These are phyloP conservation scores for Ennomos erosarius DNA, from an alignment of 2,888 invertebrate genomes.

Conservation along the genomic window DNA sequence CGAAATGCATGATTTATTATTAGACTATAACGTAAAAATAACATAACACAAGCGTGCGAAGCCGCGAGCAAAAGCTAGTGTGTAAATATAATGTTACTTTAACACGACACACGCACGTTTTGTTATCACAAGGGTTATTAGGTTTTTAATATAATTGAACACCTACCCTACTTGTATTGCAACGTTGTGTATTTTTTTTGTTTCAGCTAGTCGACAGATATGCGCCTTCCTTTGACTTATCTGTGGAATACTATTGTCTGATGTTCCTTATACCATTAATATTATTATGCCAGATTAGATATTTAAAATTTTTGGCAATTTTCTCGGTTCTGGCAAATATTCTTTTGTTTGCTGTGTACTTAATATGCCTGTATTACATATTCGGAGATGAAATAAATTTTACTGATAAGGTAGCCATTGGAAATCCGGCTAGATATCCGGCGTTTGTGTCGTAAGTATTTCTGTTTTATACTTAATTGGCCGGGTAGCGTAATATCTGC, in stretches of 20 bases:
- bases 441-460: conserved; percentile 90
- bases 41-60: too few relatives aligned
- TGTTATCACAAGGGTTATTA: too few relatives aligned
- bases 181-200: too few relatives aligned
- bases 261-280: conserved; percentile 70
- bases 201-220: conserved; percentile 77
- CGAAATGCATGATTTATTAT: too few relatives aligned
- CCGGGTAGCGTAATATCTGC: not conserved
- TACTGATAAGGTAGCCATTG: conserved; percentile 81
- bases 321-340: conserved; percentile 95
- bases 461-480: too few relatives aligned
- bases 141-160: too few relatives aligned
- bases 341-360: conserved; percentile 90
- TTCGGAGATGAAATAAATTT: conserved; percentile 83
- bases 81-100: too few relatives aligned
- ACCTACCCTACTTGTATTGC: too few relatives aligned
- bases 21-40: too few relatives aligned
- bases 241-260: conserved; percentile 76
- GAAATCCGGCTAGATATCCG: conserved; percentile 88
- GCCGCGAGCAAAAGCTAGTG: too few relatives aligned
- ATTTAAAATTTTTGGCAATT: conserved; percentile 93
- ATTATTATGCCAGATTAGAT: conserved; percentile 85
- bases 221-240: conserved; percentile 56
- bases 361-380: conserved; percentile 94
- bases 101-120: too few relatives aligned